These are phyloP conservation scores for Bos taurus DNA, from an alignment of 2,113 vertebrate genomes.

Conservation along the genomic window ARS-UCD2.0 NC_037329.1:42512501-42513000, in stretches of 20 bases:
- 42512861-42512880: neutral
- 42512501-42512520: neutral
- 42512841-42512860: fast-evolving
- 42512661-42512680: neutral
- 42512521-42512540: neutral
- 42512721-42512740: neutral
- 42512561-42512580: slow-evolving; percentile 44
- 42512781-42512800: neutral
- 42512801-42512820: neutral
- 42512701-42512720: neutral
- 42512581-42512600: slow-evolving; percentile 48
- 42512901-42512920: neutral
- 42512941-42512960: neutral
- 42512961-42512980: neutral
- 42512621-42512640: neutral
- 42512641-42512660: neutral
- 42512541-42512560: neutral
- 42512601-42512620: slow-evolving; percentile 48
- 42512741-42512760: neutral
- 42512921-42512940: neutral
- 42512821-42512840: neutral
- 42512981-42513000: neutral
- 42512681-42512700: neutral
- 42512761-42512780: neutral
- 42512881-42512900: neutral